Base-by-base conservation (phyloP, 53 echinoderm and acorn worm genomes). In the Henricia sp. region DNA sequence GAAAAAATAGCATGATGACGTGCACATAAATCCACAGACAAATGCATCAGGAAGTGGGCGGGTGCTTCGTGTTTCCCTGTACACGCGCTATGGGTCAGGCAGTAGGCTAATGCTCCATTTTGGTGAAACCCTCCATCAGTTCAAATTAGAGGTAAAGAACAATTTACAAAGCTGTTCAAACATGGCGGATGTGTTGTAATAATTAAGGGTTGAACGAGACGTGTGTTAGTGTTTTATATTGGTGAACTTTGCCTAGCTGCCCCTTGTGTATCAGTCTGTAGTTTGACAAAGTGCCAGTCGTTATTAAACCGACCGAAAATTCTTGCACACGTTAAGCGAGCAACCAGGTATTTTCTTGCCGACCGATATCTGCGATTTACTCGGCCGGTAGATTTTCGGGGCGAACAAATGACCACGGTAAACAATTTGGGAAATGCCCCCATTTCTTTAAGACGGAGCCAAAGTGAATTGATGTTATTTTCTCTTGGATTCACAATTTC, bases 181-280 rank as follows among this genome's bases (percentile, higher is more conserved):
- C 24, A 74, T 24, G 26, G 21, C 24, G 24, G 54, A 38, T 55
- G 74, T 34, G 55, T 55, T 11, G 39, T 32, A 55, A 24, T 37
- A 74, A 53, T 54, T 53, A 53, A 33, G 24, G 23, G 67, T 5
- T 25, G 52, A 17, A 17, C 36, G 25, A 35, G 54, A 20, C 3
- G 36, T 24, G 46, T 50, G 24, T 38, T n/a, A 39, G n/a, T 8
- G 37, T 37, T 74, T 59, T 66, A 10, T 74, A 53, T 55, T 55
- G 25, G 23, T 74, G 74, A 74, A 74, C 74, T 74, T 74, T 74
- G 74, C 74, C 20, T 74, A 74, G 74, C 74, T 74, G 74, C n/a
- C 37, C 66, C 24, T 35, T 21, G 12, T 6, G 13, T 35, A 36
- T 67, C 67, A 37, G 1, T 37, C 37, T 38, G n/a, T 10, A 12